Evolutionary conservation across 2,888 invertebrate genomes (phyloP), one percentile per base, ranked within the genome.

Genomic region (Adela reaumurella): DNA sequence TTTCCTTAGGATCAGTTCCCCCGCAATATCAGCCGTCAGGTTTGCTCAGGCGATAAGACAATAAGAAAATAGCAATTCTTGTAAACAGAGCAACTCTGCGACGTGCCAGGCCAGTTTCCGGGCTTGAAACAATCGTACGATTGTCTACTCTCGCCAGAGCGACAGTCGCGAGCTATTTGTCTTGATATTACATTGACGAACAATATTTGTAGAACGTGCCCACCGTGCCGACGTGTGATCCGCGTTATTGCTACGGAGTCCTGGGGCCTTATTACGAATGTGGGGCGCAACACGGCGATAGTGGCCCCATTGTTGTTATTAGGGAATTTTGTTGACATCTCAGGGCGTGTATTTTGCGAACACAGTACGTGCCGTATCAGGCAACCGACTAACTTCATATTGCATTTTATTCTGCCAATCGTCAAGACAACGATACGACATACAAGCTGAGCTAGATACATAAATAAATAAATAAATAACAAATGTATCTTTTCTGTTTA

Each of bases 201-300:
- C 72, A 78, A 78, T 78, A 78, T 78, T 77, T 78, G 77, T 65
- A 55, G 77, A 76, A 77, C 77, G 78, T 78, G 77, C 68, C 4
- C 4, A 35, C 6, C 3, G 8, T 14, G 35, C 14, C 14, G 35
- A 35, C 35, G 35, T 35, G n/a, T 11, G 35, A 35, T 3, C 14
- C 8, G 35, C 35, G 35, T 8, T 35, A 35, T 35, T 35, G 35
- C 35, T 8, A 35, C 14, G 35, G 14, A 14, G 35, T 14, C 35
- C 14, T 3, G n/a, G 6, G 35, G 11, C 35, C 35, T 35, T 35
- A 35, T 35, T 14, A 14, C 35, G 24, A 24, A 24, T 24, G 24
- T 24, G 5, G 24, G 24, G 24, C 24, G 24, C n/a, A 14, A 35
- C 35, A 35, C 35, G 35, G 8, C 24, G 24, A 24, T 24, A 24